These are phyloP conservation scores for Liodrosophila aerea DNA, from an alignment of 2,888 invertebrate genomes.

Conservation along the genomic window DNA sequence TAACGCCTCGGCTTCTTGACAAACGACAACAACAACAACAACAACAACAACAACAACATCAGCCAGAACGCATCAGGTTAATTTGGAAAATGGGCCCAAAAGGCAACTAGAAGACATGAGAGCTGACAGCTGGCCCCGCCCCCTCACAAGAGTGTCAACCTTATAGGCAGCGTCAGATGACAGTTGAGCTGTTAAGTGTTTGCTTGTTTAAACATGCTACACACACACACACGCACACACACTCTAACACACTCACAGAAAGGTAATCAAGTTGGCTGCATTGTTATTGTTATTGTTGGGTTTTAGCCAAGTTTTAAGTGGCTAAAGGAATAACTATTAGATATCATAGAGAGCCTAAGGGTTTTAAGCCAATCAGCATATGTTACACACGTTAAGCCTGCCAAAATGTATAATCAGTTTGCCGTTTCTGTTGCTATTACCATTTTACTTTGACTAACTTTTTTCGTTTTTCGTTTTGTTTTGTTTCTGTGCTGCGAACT, in stretches of 20 bases:
- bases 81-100: conserved; percentile 46
- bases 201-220: conserved; percentile 40
- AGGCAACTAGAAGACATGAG: conserved; percentile 27
- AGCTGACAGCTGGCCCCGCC: conserved; percentile 20
- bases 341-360: conserved; percentile 1
- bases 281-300: conserved; percentile 39
- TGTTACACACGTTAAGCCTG: conserved; percentile 21
- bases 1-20: conserved; percentile 42
- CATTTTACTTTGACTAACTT: conserved; percentile 5
- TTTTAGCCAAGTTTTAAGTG: conserved; percentile 28
- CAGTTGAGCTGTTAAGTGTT: conserved; percentile 52
- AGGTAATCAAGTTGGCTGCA: conserved; percentile 43
- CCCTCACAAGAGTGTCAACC: conserved; percentile 22
- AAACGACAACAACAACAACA: conserved; percentile 5
- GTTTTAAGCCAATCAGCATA: conserved; percentile 14
- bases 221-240: conserved; percentile 3
- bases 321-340: conserved; percentile 13
- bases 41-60: conserved; percentile 3
- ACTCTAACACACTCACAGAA: conserved; percentile 3
- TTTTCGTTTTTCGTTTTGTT: not conserved
- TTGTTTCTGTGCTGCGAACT: conserved; percentile 35
- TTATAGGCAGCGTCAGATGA: conserved; percentile 23
- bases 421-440: conserved; percentile 13
- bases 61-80: conserved; percentile 24
- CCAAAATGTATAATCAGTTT: conserved; percentile 29